Evolutionary conservation across 2,797 vertebrate species (phyloP), one percentile per base, ranked within the genome.

Genomic region (Spheniscus humboldti): DNA sequence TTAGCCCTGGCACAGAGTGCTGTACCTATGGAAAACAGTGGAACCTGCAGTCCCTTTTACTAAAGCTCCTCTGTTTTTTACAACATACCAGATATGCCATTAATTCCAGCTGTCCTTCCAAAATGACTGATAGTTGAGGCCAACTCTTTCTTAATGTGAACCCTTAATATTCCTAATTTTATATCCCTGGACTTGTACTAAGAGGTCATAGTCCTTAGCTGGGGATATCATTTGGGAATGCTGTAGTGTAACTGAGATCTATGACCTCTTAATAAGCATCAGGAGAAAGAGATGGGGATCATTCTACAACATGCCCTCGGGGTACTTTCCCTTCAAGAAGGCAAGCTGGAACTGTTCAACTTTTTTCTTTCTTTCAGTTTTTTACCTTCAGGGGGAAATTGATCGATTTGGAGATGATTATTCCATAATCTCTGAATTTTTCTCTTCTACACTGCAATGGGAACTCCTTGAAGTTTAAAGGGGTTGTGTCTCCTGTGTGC

Each of bases 401-500:
- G 97, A 98, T 98, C 94, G 97, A 98, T 98, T 98, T 94, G 88
- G 97, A 97, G 96, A 96, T 98, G 98, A 98, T 98, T 98, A 98
- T 98, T 98, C 97, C 97, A 97, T 98, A 97, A 97, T 98, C 97
- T 97, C 97, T 73, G 91, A 98, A 97, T 97, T 97, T 97, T 97
- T 97, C 69, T 96, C 92, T 82, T 97, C 96, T 96, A 73, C 95
- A 81, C 94, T 98, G 97, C 96, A 97, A 15, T 93, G 92, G 96
- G 96, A 98, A 97, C 96, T 92, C 97, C 97, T 97, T 98, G 92
- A 97, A 98, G 97, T 98, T 98, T 97, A 98, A 98, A 98, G 95
- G 60, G 91, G 89, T 97, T 96, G 56, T 87, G 56, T 97, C 98
- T 98, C 98, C 93, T 89, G 88, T 96, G 97, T 96, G 87, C 79